Percentiles rank a stretch among this genome's conserved stretches.
These are phyloP conservation scores for Calyptommatus sinebrachiatus DNA, from an alignment of 2,113 vertebrate species.

Conservation along the genomic window DNA sequence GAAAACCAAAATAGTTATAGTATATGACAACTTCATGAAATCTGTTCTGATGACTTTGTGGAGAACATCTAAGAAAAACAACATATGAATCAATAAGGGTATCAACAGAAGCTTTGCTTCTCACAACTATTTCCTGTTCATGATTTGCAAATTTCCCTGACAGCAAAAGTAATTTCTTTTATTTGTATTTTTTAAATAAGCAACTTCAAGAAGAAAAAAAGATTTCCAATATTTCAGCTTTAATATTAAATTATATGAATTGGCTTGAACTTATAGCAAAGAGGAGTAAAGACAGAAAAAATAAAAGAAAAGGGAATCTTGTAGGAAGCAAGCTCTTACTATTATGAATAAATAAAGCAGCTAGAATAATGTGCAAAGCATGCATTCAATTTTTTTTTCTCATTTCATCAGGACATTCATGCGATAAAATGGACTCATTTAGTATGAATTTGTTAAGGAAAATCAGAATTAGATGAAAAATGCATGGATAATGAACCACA, in stretches of 20 bases:
- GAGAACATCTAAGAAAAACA: slow-evolving; percentile 51
- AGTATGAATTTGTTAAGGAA: slow-evolving; percentile 66
- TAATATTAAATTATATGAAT: slow-evolving; percentile 41
- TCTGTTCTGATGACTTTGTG: slow-evolving; percentile 35
- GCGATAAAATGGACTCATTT: slow-evolving; percentile 60
- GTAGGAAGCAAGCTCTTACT: slow-evolving; percentile 75
- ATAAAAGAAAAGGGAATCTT: slow-evolving; percentile 61
- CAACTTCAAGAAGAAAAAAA: slow-evolving; percentile 14
- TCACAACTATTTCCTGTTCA: slow-evolving; percentile 67
- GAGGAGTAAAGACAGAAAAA: slow-evolving; percentile 30
- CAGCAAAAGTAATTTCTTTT: slow-evolving; percentile 23
- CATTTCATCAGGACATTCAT: slow-evolving; percentile 60
- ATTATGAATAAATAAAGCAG: slow-evolving; percentile 53
- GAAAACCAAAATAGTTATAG: slow-evolving; percentile 42
- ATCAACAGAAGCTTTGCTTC: slow-evolving; percentile 68
- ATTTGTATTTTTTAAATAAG: slow-evolving; percentile 22
- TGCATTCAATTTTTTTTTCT: slow-evolving; percentile 54
- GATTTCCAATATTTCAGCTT: neutral
- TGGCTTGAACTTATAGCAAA: slow-evolving; percentile 7
- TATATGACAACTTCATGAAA: slow-evolving; percentile 13
- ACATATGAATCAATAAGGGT: slow-evolving; percentile 44
- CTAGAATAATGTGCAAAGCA: slow-evolving; percentile 67
- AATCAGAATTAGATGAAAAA: slow-evolving; percentile 60
- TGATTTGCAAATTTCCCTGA: slow-evolving; percentile 30
- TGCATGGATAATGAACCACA: slow-evolving; percentile 53